These are phyloP conservation scores for Cheiracanthium punctorium DNA, from an alignment of 2,888 invertebrate species.

Conservation along the genomic window DNA sequence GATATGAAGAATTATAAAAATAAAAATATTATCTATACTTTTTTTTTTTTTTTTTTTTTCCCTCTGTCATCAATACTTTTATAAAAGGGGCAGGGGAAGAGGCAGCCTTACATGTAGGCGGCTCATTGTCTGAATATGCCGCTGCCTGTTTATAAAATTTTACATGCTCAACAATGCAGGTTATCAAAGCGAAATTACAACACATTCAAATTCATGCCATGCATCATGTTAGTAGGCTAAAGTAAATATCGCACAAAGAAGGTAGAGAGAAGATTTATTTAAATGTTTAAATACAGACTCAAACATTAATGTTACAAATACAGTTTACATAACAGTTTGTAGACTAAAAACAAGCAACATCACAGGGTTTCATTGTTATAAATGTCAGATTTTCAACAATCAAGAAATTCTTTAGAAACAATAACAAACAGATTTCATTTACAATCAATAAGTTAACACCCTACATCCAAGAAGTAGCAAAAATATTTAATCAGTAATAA, in stretches of 20 bases:
- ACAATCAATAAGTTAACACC: background rate
- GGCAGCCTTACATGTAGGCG: too few species aligned
- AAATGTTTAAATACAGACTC: background rate
- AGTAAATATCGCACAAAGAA: background rate
- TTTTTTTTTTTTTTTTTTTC: too few species aligned
- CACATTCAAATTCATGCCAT: background rate
- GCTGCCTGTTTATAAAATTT: too few species aligned
- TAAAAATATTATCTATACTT: too few species aligned
- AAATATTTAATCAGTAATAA: slow-evolving; percentile 33
- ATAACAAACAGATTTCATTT: background rate
- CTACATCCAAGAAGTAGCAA: slow-evolving; percentile 26
- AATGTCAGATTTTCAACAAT: background rate
- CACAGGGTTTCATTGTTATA: slow-evolving; percentile 36
- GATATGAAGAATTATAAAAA: too few species aligned
- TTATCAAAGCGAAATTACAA: slow-evolving; percentile 23
- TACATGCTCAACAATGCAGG: too few species aligned
- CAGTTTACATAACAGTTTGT: background rate
- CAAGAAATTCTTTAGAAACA: background rate
- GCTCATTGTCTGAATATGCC: too few species aligned
- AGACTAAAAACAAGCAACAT: slow-evolving; percentile 49
- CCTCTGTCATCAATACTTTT: too few species aligned
- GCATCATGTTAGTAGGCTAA: background rate
- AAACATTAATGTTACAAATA: slow-evolving; percentile 6
- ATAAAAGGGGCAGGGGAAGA: too few species aligned
- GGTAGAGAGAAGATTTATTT: background rate